Evolutionary conservation across 2,113 vertebrate species (phyloP).

Genomic region (Amblyopsis rosae): DNA sequence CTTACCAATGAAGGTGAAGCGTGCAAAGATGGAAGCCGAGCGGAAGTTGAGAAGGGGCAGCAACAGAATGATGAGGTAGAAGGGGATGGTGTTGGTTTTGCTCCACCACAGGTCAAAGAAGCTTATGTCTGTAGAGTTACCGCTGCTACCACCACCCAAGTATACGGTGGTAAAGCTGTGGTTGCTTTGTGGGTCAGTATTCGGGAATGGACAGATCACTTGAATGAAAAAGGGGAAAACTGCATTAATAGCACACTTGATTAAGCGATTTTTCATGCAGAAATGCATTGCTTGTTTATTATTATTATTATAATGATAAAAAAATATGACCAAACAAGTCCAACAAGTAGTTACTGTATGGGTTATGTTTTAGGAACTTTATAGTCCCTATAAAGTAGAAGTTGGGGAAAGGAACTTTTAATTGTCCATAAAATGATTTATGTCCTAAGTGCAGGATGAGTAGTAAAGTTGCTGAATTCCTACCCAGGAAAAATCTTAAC

Average conservation of each 20-base stretch:
- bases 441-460: neutral
- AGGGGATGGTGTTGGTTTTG: slow-evolving; percentile 89
- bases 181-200: slow-evolving; percentile 44
- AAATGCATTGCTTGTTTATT: too few species aligned
- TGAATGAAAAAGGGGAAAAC: slow-evolving; percentile 18
- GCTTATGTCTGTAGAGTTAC: slow-evolving; percentile 26
- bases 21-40: slow-evolving; percentile 96
- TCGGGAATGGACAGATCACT: slow-evolving; percentile 88
- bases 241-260: neutral
- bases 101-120: slow-evolving; percentile 87
- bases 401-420: neutral
- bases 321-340: too few species aligned
- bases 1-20: slow-evolving; percentile 94
- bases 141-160: slow-evolving; percentile 50
- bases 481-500: too few species aligned
- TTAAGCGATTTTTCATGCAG: neutral
- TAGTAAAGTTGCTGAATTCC: too few species aligned
- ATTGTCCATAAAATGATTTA: too few species aligned
- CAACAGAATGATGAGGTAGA: slow-evolving; percentile 87
- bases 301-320: too few species aligned
- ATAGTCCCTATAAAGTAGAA: neutral
- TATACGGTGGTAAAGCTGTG: neutral
- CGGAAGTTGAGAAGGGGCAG: slow-evolving; percentile 92
- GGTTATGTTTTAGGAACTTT: too few species aligned
- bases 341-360: too few species aligned